A percentile compares a stretch with the other conserved stretches of the same genome.
phyloP scores from a whole-genome alignment of 2,797 vertebrate species.

The Nothura maculosa region DNA sequence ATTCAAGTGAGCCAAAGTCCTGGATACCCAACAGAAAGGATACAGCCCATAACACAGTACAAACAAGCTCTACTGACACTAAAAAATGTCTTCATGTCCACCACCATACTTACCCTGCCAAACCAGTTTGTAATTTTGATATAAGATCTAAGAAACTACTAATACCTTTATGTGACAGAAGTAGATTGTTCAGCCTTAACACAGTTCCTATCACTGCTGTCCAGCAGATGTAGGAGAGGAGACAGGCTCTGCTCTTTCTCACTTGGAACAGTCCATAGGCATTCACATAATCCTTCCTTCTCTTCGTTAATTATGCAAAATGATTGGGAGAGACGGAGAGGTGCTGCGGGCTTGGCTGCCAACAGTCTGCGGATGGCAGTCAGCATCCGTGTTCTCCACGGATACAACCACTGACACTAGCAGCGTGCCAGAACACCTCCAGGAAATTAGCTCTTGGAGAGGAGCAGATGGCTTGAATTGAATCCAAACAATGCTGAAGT shows the following conservation, averaged over 20 bases:
- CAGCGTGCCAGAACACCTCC: neutral
- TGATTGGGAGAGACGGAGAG: neutral
- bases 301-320: neutral
- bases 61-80: neutral
- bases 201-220: fast-evolving
- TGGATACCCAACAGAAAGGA: neutral
- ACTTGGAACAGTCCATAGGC: neutral
- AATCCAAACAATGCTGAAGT: conserved; percentile 56
- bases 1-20: fast-evolving
- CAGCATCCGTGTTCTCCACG: neutral
- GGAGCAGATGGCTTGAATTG: conserved; percentile 62
- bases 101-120: neutral
- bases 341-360: neutral
- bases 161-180: neutral
- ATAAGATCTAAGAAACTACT: neutral
- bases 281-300: neutral
- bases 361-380: neutral
- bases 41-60: neutral
- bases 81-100: neutral
- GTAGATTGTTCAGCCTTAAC: neutral
- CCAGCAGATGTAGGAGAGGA: neutral
- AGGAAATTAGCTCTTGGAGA: conserved; percentile 46
- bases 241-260: neutral
- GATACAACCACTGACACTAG: neutral
- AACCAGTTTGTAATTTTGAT: neutral